Conservation (phyloP, 2,113 vertebrate species). For the Corydoras sp. region DNA sequence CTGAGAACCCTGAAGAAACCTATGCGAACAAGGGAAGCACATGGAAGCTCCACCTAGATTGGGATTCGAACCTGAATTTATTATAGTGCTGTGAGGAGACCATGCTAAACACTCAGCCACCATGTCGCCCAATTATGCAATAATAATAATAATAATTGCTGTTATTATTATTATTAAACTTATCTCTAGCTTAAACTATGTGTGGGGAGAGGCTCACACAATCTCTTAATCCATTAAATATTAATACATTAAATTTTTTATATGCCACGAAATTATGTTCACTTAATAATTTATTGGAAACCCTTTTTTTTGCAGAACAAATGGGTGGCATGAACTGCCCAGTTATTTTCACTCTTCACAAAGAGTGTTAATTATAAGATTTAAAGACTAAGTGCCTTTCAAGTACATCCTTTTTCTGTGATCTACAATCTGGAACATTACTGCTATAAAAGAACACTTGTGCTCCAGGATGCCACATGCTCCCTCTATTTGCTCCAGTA, state of each 20-base stretch:
- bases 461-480: slow-evolving; percentile 16
- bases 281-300: slow-evolving; percentile 5
- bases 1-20: too few species aligned
- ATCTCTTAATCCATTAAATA: too few species aligned
- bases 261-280: background rate
- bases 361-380: slow-evolving; percentile 26
- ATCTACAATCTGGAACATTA: slow-evolving; percentile 21
- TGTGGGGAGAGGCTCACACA: too few species aligned
- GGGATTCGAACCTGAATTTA: too few species aligned
- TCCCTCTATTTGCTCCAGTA: slow-evolving; percentile 11
- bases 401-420: slow-evolving; percentile 3
- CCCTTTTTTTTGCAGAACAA: background rate
- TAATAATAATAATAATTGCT: too few species aligned
- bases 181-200: too few species aligned
- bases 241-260: background rate
- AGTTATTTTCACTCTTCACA: slow-evolving; percentile 2
- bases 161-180: too few species aligned
- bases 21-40: too few species aligned
- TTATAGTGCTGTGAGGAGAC: too few species aligned
- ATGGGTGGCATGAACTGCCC: background rate
- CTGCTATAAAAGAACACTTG: slow-evolving; percentile 25
- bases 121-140: too few species aligned
- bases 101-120: too few species aligned
- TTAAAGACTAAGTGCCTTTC: slow-evolving; percentile 25
- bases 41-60: too few species aligned